These are phyloP conservation scores for Mus spicilegus DNA, from an alignment of 2,113 vertebrate genomes.

Conservation along the genomic window DNA sequence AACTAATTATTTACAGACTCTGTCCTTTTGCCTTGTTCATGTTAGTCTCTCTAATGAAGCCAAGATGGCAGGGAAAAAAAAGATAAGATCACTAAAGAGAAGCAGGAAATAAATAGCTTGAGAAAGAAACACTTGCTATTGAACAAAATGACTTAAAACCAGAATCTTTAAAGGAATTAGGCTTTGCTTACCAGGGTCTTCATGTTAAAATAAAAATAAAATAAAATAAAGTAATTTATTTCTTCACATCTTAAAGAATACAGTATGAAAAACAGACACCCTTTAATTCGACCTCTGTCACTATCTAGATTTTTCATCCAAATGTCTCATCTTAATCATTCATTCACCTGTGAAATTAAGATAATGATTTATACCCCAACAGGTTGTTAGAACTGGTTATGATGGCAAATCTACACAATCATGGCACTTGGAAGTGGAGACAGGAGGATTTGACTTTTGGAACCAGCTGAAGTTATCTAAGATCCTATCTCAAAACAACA, in stretches of 20 bases:
- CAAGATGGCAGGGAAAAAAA: not conserved
- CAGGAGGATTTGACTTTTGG: not conserved
- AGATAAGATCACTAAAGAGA: constrained; percentile 35
- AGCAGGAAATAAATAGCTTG: constrained; percentile 20
- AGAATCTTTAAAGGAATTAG: not conserved
- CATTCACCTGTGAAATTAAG: constrained; percentile 8
- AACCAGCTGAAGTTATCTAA: not conserved
- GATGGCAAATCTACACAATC: not conserved
- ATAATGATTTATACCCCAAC: not conserved
- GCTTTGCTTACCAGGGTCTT: not conserved
- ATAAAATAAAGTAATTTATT: not conserved
- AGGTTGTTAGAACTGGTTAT: not conserved
- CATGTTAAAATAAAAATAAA: not conserved
- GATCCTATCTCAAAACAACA: not conserved
- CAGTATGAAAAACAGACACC: not conserved
- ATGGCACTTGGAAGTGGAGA: not conserved
- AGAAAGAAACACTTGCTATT: not conserved
- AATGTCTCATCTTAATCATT: not conserved
- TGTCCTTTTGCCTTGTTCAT: constrained; percentile 12
- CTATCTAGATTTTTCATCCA: not conserved
- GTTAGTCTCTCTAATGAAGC: constrained; percentile 40
- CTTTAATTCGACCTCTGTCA: not conserved
- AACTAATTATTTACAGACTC: constrained; percentile 56
- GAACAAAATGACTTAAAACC: not conserved
- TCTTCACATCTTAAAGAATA: not conserved